A percentile compares a stretch with the other conserved stretches of the same genome.
Conservation (phyloP, 2,797 vertebrate species). For the Ctenopoma kingsleyae region DNA sequence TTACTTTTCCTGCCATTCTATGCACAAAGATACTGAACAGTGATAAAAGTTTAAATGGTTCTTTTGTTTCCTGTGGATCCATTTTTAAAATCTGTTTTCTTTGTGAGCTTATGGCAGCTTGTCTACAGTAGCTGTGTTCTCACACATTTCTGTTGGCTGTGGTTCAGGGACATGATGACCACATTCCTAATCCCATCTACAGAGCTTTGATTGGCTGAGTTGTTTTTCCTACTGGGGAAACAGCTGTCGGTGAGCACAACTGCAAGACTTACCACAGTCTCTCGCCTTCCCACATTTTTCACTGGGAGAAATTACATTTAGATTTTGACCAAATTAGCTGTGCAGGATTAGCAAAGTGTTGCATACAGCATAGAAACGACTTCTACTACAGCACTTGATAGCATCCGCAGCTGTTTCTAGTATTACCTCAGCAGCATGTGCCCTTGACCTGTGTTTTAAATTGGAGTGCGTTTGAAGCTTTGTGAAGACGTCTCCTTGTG, state of each 20-base stretch:
- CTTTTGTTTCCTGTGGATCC: not conserved
- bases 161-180: not conserved
- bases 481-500: not conserved
- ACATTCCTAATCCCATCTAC: not conserved
- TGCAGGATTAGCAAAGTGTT: too few relatives aligned
- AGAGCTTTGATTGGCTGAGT: not conserved
- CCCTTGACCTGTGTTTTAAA: slow-evolving; percentile 30
- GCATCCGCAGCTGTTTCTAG: slow-evolving; percentile 1
- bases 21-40: not conserved
- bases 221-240: not conserved
- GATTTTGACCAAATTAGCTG: too few relatives aligned
- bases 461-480: slow-evolving; percentile 6
- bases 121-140: not conserved
- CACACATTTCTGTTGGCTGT: not conserved
- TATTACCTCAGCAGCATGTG: slow-evolving; percentile 3
- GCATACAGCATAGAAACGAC: not conserved
- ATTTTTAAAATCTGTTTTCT: not conserved
- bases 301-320: not conserved
- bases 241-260: not conserved
- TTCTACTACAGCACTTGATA: not conserved
- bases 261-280: not conserved
- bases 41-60: not conserved
- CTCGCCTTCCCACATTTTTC: not conserved
- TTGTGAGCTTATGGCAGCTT: not conserved
- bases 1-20: not conserved